Base-by-base conservation (phyloP, 2,888 invertebrate species). In the Lydus trimaculatus region DNA sequence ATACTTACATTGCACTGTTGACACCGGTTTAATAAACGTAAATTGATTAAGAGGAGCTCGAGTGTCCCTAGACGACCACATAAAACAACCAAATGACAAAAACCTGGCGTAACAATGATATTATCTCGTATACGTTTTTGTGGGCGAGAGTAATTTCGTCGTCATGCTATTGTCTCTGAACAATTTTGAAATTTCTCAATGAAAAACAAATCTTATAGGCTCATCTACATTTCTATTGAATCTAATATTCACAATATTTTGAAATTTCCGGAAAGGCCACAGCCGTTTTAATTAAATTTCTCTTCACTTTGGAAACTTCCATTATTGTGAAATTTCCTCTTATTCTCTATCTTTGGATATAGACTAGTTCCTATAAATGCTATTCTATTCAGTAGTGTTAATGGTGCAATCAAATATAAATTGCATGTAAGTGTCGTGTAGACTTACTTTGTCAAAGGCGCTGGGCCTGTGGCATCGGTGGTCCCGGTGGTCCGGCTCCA, bases 401-500 rank as follows among this genome's bases (percentile, higher is more conserved):
- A 28, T 56, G 1, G 58, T 28, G 28, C 3, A 58, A 58, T 31
- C 2, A 28, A 4, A n/a, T 63, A 25, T 63, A 23, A n/a, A 43
- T n/a, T 5, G 28, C 2, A 8, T 43, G 31, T 20, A 2, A 11
- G 31, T n/a, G 17, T 43, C 7, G 25, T 39, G 8, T n/a, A n/a
- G 25, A 79, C 80, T 79, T 72, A 82, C 82, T 77, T 86, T 86
- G 85, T 85, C 86, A 89, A 90, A 89, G 88, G 90, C 89, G 87
- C 89, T 88, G 89, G 89, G 90, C 88, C 89, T 88, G 88, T 87
- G 85, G 84, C 83, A 89, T 87, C 83, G 86, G 86, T 89, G 89
- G 89, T 91, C 90, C 90, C 90, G 90, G 90, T 92, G 92, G 89
- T 92, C 92, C 91, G 91, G 91, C 91, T 92, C 92, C 92, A 92